A percentile compares a stretch with the other conserved stretches of the same genome.
Evolutionary conservation across 2,113 vertebrate genomes (phyloP).

Genomic region (Noctilio leporinus): DNA sequence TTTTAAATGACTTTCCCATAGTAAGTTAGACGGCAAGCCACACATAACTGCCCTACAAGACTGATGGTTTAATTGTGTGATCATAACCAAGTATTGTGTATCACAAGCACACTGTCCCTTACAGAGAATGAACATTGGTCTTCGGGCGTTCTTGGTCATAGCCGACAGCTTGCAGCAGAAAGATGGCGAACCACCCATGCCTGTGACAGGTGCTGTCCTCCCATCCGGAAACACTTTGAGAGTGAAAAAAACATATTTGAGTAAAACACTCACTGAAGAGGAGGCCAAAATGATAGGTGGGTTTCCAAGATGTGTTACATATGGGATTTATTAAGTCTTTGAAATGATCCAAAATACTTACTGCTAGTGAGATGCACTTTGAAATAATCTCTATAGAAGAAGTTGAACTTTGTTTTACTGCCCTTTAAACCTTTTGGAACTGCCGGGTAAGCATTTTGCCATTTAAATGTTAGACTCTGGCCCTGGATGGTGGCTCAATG

Average conservation of each 20-base stretch:
- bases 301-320: constrained; percentile 51
- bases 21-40: not conserved
- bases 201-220: constrained; percentile 95
- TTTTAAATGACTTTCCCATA: not conserved
- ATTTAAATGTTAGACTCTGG: constrained; percentile 12
- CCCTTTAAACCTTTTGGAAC: constrained; percentile 21
- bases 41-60: not conserved
- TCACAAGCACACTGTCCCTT: constrained; percentile 34
- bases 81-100: not conserved
- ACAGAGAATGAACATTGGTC: constrained; percentile 98
- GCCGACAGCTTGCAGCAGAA: constrained; percentile 98
- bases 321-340: not conserved
- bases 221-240: constrained; percentile 97
- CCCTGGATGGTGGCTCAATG: no score
- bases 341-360: not conserved
- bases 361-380: not conserved
- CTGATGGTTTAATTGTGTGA: not conserved
- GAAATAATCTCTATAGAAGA: not conserved
- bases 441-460: constrained; percentile 36
- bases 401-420: not conserved
- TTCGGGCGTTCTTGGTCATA: constrained; percentile 97
- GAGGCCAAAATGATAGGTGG: constrained; percentile 98
- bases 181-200: constrained; percentile 99
- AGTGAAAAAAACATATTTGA: constrained; percentile 98
- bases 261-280: constrained; percentile 98